These are phyloP conservation scores for Eremobia ochroleuca DNA, from an alignment of 2,888 invertebrate genomes.

Conservation along the genomic window DNA sequence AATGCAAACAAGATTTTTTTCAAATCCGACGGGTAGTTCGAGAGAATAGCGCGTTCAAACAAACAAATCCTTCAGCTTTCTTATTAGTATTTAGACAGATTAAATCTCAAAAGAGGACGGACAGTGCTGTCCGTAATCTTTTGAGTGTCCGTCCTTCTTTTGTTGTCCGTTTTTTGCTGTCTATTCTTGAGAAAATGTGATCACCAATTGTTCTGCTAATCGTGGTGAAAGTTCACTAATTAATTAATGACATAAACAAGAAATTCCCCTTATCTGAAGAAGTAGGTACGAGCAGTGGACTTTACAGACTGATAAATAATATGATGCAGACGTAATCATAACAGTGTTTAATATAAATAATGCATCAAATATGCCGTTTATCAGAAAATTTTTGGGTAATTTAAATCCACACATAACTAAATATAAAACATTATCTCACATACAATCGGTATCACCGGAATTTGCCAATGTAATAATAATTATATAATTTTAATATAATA, in stretches of 20 bases:
- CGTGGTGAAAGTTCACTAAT: background rate
- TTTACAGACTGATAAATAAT: background rate
- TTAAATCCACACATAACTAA: background rate
- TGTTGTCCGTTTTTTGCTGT: background rate
- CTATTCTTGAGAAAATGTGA: background rate
- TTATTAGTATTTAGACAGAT: background rate
- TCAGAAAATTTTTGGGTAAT: constrained; percentile 2
- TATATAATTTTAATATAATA: constrained; percentile 21
- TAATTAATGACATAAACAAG: background rate
- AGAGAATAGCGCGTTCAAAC: background rate
- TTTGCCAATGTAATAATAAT: constrained; percentile 25
- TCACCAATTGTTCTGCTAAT: constrained; percentile 1
- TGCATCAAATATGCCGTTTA: constrained; percentile 4
- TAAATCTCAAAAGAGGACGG: background rate
- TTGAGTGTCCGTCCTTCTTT: no score
- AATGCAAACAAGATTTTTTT: background rate
- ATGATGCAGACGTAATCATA: background rate
- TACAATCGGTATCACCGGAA: constrained; percentile 13
- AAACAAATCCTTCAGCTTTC: background rate
- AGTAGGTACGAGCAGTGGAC: background rate
- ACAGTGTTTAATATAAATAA: background rate
- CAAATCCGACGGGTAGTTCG: background rate
- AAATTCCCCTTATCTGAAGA: background rate
- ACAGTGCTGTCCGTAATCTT: background rate
- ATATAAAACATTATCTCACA: constrained; percentile 4